phyloP scores from a whole-genome alignment of 2,797 vertebrate species.

The Mormyrus hasselquistii region DNA sequence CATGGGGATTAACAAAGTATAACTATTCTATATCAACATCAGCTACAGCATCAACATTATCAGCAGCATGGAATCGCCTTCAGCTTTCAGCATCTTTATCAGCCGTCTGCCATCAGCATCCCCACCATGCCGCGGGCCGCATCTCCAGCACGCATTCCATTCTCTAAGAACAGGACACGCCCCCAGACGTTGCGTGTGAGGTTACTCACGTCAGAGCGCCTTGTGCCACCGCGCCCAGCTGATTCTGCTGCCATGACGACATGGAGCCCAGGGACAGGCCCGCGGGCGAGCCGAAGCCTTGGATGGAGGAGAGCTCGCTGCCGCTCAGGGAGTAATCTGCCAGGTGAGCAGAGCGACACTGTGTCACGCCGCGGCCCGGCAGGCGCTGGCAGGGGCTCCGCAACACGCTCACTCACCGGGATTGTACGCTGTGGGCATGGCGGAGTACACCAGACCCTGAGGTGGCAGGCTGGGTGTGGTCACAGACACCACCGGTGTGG shows the following conservation, averaged over 20 bases:
- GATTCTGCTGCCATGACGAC: conserved; percentile 98
- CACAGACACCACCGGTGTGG: conserved; percentile 94
- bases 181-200: conserved; percentile 27
- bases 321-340: conserved; percentile 95
- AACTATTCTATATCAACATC: background rate
- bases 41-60: background rate
- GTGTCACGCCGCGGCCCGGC: background rate
- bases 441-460: conserved; percentile 90
- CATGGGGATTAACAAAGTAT: background rate
- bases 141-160: background rate
- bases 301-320: conserved; percentile 89
- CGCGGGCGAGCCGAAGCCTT: conserved; percentile 88
- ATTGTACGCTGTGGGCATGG: conserved; percentile 94
- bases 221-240: conserved; percentile 87
- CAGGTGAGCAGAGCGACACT: conserved; percentile 38
- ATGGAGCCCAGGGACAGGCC: conserved; percentile 91
- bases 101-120: background rate
- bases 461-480: conserved; percentile 92
- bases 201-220: conserved; percentile 96
- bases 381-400: background rate
- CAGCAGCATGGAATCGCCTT: background rate
- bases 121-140: background rate
- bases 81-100: background rate
- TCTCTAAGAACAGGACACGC: background rate
- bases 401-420: conserved; percentile 68